Evolutionary conservation across 1,140 invertebrate genomes (phyloP).

Genomic region (Bombus sylvicola): DNA sequence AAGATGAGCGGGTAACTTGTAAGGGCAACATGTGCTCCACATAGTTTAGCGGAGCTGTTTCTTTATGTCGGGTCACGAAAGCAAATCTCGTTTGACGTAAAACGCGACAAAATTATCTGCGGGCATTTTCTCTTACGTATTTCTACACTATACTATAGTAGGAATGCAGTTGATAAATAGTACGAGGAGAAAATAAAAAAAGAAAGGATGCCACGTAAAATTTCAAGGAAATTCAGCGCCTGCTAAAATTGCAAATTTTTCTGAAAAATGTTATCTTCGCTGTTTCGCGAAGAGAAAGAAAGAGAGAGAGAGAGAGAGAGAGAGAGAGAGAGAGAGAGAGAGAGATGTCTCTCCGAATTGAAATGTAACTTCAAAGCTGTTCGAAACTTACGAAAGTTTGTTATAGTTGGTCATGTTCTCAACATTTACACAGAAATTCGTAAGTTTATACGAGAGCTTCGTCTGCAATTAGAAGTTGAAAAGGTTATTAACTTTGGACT

Average conservation of each 20-base stretch:
- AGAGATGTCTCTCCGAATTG: neutral
- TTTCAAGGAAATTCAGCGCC: neutral
- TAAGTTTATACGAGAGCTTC: neutral
- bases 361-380: constrained; percentile 11
- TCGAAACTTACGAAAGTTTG: neutral
- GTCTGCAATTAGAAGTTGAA: neutral
- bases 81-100: constrained; percentile 26
- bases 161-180: neutral
- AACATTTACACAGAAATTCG: constrained; percentile 1
- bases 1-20: constrained; percentile 2
- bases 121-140: neutral
- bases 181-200: neutral
- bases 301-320: neutral
- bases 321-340: neutral
- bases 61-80: constrained; percentile 8
- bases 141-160: neutral
- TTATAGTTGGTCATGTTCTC: neutral
- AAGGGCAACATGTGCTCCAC: neutral
- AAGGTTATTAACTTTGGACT: neutral
- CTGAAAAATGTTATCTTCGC: neutral
- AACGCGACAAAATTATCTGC: constrained; percentile 3
- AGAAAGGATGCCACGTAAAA: neutral
- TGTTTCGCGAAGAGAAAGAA: neutral
- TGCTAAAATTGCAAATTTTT: neutral
- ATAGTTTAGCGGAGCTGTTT: constrained; percentile 2